Conservation (phyloP, 2,888 invertebrate species). For the Chloromyia formosa region DNA sequence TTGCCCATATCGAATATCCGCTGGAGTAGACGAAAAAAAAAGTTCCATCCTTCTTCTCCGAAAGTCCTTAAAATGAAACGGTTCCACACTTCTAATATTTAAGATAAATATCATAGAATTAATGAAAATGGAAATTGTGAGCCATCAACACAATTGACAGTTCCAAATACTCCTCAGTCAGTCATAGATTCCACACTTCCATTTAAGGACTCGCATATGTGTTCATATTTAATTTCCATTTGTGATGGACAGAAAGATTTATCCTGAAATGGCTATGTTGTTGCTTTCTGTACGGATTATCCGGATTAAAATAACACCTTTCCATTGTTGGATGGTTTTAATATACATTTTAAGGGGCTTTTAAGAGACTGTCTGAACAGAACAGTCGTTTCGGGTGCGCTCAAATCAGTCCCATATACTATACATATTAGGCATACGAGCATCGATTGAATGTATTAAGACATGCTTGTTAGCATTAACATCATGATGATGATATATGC, state of each 20-base stretch:
- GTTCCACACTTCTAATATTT: too few species aligned
- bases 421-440: neutral
- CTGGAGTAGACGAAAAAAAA: too few species aligned
- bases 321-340: slow-evolving; percentile 47
- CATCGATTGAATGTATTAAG: slow-evolving; percentile 14
- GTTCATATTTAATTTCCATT: too few species aligned
- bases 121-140: too few species aligned
- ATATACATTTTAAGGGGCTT: slow-evolving; percentile 48
- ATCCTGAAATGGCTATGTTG: slow-evolving; percentile 40
- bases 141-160: too few species aligned
- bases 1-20: too few species aligned
- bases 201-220: too few species aligned
- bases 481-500: slow-evolving; percentile 32
- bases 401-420: slow-evolving; percentile 38
- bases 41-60: too few species aligned
- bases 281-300: slow-evolving; percentile 47
- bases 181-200: too few species aligned
- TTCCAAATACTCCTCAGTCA: too few species aligned
- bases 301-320: slow-evolving; percentile 51
- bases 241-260: neutral
- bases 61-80: too few species aligned
- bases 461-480: slow-evolving; percentile 41
- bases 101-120: too few species aligned
- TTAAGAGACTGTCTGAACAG: slow-evolving; percentile 24
- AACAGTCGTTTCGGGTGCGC: neutral